Base-by-base conservation (phyloP, 2,113 vertebrate species). In the Dicaeum eximium region DNA sequence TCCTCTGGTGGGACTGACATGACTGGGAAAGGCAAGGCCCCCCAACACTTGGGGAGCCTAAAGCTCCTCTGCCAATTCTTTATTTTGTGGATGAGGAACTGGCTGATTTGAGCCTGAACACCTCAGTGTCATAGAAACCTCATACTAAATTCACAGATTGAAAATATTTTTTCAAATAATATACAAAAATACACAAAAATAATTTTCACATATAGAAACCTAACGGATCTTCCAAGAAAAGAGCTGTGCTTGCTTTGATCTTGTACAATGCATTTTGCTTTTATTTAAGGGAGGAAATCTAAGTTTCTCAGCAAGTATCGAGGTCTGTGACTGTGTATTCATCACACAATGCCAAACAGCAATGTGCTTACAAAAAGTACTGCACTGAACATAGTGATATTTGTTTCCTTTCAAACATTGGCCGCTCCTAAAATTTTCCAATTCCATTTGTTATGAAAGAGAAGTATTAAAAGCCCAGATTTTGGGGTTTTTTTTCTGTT, bases 381-480 rank as follows among this genome's bases (percentile, higher is more conserved):
- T 88, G 47, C 85, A 37, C 67, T 77, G 88, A 91, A 82, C 78
- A 44, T 15, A 33, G 90, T 56, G 69, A 45, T 83, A 92, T 95
- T 86, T 95, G 31, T 94, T 69, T 93, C 44, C 79, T 93, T 95
- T 92, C 78, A 73, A 91, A 93, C 45, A 67, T 15, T 93, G 72
- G 15, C 65, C 67, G 33, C 82, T 95, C 82, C 72, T 88, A 91
- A 93, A 96, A 95, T 94, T 94, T 95, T 96, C 88, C 91, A 91
- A 89, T 91, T 95, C 86, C 80, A 79, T 93, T 95, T 97, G 65
- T 92, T 92, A 83, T 56, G 71, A 92, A 96, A 93, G 44, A 85
- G 77, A 94, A 96, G 81, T 86, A 92, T 87, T 95, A 95, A 96
- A 95, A 91, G 90, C 72, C 86, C 47, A 71, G 94, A 57, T 79